Conservation (phyloP, 2,113 vertebrate species). For the Siphamia tubifer region DNA sequence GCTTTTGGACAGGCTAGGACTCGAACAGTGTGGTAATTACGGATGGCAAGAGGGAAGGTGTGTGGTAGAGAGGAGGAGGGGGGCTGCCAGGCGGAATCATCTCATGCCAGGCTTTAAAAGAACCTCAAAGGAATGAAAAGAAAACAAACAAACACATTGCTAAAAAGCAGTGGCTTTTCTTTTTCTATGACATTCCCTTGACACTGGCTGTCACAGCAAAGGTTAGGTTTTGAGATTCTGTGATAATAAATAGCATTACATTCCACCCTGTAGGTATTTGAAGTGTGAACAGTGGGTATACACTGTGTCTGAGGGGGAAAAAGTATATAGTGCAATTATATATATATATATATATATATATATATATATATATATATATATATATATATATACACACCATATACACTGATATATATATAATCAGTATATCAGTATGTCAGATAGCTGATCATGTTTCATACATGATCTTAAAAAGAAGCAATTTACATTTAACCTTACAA, state of each 20-base stretch:
- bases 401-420: no score
- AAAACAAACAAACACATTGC: constrained; percentile 74
- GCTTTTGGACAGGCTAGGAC: constrained; percentile 80
- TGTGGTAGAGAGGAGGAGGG: constrained; percentile 60
- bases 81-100: constrained; percentile 67
- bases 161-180: constrained; percentile 44
- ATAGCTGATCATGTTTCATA: not conserved
- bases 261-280: not conserved
- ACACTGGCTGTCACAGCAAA: constrained; percentile 42
- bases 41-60: constrained; percentile 64
- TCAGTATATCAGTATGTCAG: not conserved
- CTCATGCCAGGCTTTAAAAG: constrained; percentile 70
- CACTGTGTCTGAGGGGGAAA: not conserved
- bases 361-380: no score
- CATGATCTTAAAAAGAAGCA: not conserved
- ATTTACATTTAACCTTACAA: constrained; percentile 59
- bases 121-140: constrained; percentile 69
- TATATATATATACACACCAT: no score
- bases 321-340: no score
- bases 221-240: constrained; percentile 8
- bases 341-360: no score
- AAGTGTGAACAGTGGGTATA: not conserved
- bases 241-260: constrained; percentile 29
- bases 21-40: constrained; percentile 73
- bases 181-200: constrained; percentile 44